phyloP scores from a whole-genome alignment of 2,797 vertebrate species.

The Sus cebifrons region DNA sequence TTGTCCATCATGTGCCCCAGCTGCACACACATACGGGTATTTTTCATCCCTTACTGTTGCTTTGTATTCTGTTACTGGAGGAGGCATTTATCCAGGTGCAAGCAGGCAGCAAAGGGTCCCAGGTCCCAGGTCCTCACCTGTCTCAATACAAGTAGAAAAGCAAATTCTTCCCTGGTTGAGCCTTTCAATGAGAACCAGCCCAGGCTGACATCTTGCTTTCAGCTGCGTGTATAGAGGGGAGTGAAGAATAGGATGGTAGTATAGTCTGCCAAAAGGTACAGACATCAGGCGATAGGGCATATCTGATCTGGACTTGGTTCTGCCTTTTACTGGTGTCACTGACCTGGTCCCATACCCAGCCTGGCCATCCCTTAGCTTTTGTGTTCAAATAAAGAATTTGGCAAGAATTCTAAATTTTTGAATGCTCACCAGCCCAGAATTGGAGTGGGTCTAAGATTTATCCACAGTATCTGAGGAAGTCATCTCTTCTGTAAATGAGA shows the following conservation, averaged over 20 bases:
- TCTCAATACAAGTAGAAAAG: neutral
- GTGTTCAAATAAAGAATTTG: neutral
- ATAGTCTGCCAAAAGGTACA: rapidly evolving
- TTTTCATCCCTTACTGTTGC: no score
- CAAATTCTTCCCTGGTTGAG: neutral
- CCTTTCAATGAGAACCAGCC: neutral
- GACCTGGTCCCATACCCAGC: neutral
- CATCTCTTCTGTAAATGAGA: neutral
- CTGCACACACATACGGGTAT: no score
- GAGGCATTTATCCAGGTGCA: no score
- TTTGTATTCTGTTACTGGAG: no score
- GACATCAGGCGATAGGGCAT: no score
- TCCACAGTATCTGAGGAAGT: neutral
- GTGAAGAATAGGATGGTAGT: neutral
- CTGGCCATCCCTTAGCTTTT: neutral
- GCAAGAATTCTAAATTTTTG: neutral
- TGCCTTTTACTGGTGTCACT: rapidly evolving
- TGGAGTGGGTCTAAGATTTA: neutral
- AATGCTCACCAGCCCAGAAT: neutral
- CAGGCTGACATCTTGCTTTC: neutral
- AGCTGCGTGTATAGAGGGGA: neutral
- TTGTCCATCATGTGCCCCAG: no score
- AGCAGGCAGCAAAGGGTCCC: no score
- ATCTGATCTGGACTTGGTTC: neutral
- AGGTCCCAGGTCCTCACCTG: no score